phyloP scores from a whole-genome alignment of 2,113 vertebrate genomes.

The Dromas ardeola region DNA sequence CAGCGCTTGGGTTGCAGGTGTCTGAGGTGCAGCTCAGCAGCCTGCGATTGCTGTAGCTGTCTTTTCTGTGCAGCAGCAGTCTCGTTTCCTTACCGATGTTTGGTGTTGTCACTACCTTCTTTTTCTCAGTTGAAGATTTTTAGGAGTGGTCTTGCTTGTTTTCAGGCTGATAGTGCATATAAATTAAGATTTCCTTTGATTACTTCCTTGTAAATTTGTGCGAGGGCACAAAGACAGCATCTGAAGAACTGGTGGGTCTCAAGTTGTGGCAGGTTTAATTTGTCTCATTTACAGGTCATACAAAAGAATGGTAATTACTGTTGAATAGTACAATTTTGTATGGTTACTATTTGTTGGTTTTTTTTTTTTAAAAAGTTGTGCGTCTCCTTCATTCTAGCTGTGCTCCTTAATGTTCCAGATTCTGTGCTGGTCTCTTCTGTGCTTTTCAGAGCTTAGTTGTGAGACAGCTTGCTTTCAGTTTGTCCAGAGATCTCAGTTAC shows the following conservation, averaged over 20 bases:
- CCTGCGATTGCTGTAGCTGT: not conserved
- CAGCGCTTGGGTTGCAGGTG: not conserved
- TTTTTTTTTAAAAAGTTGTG: not conserved
- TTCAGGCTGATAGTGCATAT: not conserved
- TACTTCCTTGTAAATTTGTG: not conserved
- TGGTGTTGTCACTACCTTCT: not conserved
- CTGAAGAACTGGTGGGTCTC: not conserved
- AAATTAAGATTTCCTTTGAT: not conserved
- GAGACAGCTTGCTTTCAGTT: not conserved
- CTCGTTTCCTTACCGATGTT: not conserved
- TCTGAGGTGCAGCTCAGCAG: not conserved
- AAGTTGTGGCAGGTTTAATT: not conserved
- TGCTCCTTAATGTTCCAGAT: not conserved
- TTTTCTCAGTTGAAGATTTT: not conserved
- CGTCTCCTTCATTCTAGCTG: not conserved
- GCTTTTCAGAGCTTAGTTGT: not conserved
- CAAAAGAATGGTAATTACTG: not conserved
- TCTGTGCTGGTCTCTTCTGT: not conserved
- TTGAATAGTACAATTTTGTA: not conserved
- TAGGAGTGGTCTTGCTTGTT: not conserved
- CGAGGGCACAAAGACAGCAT: not conserved
- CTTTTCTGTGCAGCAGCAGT: not conserved
- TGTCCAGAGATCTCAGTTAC: not conserved
- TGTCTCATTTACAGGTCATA: not conserved
- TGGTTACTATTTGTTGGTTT: not conserved